A percentile compares a stretch with the other conserved stretches of the same genome.
These are phyloP conservation scores for Sarcophaga rosellei DNA, from an alignment of 2,888 invertebrate species.

Conservation along the genomic window DNA sequence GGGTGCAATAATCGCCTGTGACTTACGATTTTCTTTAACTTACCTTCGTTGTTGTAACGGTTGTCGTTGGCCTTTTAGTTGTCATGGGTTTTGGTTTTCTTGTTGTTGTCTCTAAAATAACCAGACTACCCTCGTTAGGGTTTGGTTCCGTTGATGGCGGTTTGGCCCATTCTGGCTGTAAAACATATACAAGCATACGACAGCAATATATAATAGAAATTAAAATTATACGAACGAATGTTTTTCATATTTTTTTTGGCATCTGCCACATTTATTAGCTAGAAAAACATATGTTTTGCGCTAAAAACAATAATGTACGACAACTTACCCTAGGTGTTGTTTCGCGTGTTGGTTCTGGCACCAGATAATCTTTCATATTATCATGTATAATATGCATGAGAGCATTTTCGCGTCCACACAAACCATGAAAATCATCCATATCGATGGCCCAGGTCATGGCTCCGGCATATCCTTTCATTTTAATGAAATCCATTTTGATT, in stretches of 20 bases:
- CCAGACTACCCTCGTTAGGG: constrained; percentile 81
- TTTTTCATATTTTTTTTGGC: constrained; percentile 48
- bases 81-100: constrained; percentile 73
- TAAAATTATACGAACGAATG: constrained; percentile 3
- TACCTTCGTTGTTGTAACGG: constrained; percentile 70
- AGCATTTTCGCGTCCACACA: constrained; percentile 90
- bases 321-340: constrained; percentile 86
- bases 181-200: constrained; percentile 65
- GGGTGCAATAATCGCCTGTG: background rate
- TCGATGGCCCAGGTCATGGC: constrained; percentile 95
- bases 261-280: constrained; percentile 10
- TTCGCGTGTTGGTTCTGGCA: constrained; percentile 85
- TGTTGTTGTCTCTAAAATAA: constrained; percentile 78
- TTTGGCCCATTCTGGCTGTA: constrained; percentile 90
- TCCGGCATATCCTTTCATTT: constrained; percentile 90
- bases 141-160: constrained; percentile 87
- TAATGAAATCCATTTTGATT: constrained; percentile 95
- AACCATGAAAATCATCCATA: constrained; percentile 94
- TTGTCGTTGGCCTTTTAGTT: constrained; percentile 67
- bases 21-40: background rate
- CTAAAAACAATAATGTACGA: constrained; percentile 1
- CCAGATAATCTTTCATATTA: constrained; percentile 87
- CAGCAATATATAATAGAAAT: constrained; percentile 28
- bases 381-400: constrained; percentile 88
- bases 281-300: background rate